Evolutionary conservation across 2,888 invertebrate species (phyloP).

Genomic region (Callyntrura sp.): DNA sequence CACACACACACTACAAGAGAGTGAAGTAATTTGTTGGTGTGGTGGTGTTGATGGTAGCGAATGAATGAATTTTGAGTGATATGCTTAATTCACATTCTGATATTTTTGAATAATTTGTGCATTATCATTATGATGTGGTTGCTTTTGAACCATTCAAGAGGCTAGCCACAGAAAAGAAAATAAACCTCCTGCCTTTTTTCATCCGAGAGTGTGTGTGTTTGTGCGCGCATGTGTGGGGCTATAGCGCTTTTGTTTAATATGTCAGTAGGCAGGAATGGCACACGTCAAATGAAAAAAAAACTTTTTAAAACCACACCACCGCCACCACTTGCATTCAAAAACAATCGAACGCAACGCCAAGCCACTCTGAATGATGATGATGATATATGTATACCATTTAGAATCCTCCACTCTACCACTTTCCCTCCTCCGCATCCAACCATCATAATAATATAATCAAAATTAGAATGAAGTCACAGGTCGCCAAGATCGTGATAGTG

Average conservation of each 20-base stretch:
- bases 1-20: not conserved
- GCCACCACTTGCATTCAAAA: conserved; percentile 4
- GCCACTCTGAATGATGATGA: not conserved
- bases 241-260: not conserved
- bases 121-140: conserved; percentile 14
- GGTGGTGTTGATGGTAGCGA: too few relatives aligned
- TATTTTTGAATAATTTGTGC: conserved; percentile 15
- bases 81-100: conserved; percentile 9
- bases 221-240: too few relatives aligned
- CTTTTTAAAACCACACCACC: not conserved
- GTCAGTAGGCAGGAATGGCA: not conserved
- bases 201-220: too few relatives aligned
- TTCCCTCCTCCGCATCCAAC: not conserved
- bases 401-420: not conserved
- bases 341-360: not conserved
- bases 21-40: not conserved
- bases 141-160: not conserved
- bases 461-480: conserved; percentile 13
- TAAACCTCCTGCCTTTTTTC: not conserved
- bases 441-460: conserved; percentile 2
- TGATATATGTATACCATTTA: not conserved
- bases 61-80: not conserved
- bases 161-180: not conserved
- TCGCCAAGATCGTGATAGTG: not conserved
- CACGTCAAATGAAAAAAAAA: too few relatives aligned